Percentiles rank a stretch among this genome's conserved stretches.
Conservation (phyloP, 1,140 invertebrate genomes). For the Gerris buenoi region DNA sequence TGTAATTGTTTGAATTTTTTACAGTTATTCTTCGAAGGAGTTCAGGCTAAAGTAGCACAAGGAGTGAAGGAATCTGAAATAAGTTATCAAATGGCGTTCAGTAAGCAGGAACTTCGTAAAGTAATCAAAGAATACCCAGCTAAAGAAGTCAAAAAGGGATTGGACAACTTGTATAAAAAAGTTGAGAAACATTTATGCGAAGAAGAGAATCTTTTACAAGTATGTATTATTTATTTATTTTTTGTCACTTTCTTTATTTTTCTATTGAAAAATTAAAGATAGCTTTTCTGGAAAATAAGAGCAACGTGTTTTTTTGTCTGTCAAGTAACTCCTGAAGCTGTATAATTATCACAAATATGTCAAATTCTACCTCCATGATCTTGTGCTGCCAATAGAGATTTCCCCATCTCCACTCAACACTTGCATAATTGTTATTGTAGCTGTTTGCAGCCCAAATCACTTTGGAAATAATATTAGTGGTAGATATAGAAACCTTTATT, state of each 20-base stretch:
- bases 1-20: constrained; percentile 26
- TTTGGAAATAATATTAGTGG: too few relatives aligned
- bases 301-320: constrained; percentile 7
- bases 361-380: too few relatives aligned
- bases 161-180: constrained; percentile 90
- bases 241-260: not conserved
- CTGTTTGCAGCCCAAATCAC: too few relatives aligned
- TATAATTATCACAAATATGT: too few relatives aligned
- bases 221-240: constrained; percentile 26
- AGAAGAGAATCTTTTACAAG: constrained; percentile 85
- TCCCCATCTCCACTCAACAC: too few relatives aligned
- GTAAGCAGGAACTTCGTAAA: constrained; percentile 89
- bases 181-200: constrained; percentile 94
- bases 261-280: not conserved
- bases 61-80: constrained; percentile 96
- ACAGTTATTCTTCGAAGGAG: constrained; percentile 87
- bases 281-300: not conserved
- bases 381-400: too few relatives aligned
- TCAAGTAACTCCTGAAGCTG: too few relatives aligned
- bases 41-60: constrained; percentile 73
- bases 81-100: constrained; percentile 93
- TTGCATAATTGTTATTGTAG: too few relatives aligned
- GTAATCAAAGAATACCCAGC: constrained; percentile 91
- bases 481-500: too few relatives aligned
- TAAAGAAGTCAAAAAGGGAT: constrained; percentile 86